A percentile compares a stretch with the other conserved stretches of the same genome.
Conservation (phyloP, 2,113 vertebrate genomes). For the Crotophaga sulcirostris region DNA sequence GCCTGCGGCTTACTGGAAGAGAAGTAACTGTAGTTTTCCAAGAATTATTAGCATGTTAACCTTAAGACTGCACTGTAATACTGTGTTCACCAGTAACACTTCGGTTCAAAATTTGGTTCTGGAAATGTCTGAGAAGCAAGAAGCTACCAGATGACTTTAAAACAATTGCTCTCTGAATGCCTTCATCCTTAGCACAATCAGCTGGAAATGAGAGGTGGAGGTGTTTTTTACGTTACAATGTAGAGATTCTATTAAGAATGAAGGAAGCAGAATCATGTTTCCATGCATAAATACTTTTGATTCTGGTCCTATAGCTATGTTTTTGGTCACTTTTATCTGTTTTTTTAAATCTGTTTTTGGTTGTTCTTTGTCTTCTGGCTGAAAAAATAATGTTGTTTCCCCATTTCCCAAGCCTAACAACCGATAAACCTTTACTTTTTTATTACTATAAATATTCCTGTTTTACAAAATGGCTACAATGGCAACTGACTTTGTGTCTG, state of each 20-base stretch:
- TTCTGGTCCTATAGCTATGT: not conserved
- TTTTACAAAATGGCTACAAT: not conserved
- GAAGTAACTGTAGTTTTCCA: not conserved
- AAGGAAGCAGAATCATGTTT: not conserved
- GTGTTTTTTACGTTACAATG: not conserved
- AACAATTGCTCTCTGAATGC: not conserved
- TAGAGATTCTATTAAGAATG: not conserved
- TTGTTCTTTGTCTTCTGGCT: not conserved
- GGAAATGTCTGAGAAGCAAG: not conserved
- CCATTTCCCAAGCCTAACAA: not conserved
- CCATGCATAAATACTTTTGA: not conserved
- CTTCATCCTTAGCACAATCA: not conserved
- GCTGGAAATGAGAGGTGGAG: not conserved
- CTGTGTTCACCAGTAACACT: not conserved
- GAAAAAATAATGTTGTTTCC: not conserved
- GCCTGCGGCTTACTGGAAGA: not conserved
- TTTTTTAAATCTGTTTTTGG: not conserved
- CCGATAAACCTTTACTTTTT: not conserved
- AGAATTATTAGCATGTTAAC: not conserved
- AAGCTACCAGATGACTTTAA: not conserved
- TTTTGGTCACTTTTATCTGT: not conserved
- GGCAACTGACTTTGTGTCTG: not conserved
- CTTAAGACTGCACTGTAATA: not conserved
- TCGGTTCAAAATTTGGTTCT: not conserved
- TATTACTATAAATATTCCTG: not conserved